Conservation (phyloP, 1,140 invertebrate genomes). For the Orius insidiosus region DNA sequence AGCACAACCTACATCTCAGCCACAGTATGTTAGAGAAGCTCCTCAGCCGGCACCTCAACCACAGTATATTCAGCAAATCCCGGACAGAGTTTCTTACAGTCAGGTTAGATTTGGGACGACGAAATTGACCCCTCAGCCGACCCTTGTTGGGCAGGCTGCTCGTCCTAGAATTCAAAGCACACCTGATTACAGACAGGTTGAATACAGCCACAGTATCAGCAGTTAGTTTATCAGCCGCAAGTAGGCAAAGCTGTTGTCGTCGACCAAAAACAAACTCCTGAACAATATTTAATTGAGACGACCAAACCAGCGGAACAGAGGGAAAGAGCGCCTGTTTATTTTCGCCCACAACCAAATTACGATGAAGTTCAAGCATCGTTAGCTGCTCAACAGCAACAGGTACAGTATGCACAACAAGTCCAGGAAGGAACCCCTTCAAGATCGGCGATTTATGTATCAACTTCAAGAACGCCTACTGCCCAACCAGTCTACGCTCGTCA, state of each 20-base stretch:
- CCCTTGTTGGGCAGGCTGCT: not conserved
- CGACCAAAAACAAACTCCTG: slow-evolving; percentile 2
- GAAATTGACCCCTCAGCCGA: too few species aligned
- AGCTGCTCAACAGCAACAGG: too few species aligned
- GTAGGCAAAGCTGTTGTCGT: not conserved
- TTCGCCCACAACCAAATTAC: too few species aligned
- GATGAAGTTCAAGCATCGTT: too few species aligned
- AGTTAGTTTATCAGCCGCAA: not conserved
- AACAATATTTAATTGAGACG: slow-evolving; percentile 2
- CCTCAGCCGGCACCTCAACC: slow-evolving; percentile 1
- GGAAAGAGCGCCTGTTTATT: too few species aligned
- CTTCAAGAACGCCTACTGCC: not conserved
- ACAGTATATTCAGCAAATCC: not conserved
- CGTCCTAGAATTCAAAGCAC: not conserved
- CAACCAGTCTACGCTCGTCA: not conserved
- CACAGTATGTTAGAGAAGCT: not conserved
- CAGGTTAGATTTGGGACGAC: too few species aligned
- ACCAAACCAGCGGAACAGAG: not conserved
- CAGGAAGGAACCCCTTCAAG: too few species aligned
- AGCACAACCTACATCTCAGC: not conserved
- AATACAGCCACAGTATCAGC: not conserved
- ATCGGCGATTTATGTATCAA: too few species aligned
- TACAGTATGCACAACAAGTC: too few species aligned
- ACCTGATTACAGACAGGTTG: not conserved
- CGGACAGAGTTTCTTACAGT: too few species aligned